Percentiles rank a stretch among this genome's conserved stretches.
These are phyloP conservation scores for Salvelinus fontinalis DNA, from an alignment of 2,113 vertebrate genomes.

Conservation along the genomic window DNA sequence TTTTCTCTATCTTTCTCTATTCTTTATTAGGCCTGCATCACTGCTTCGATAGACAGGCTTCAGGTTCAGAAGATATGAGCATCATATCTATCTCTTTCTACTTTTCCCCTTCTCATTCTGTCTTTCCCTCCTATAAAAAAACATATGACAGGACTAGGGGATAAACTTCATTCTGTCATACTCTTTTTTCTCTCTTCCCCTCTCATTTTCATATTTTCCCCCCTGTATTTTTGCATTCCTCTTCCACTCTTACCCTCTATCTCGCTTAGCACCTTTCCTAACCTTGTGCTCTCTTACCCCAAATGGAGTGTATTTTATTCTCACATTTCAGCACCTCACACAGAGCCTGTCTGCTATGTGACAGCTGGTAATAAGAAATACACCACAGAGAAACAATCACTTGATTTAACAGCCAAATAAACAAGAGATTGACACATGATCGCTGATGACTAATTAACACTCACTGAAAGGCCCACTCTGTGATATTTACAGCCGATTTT, in stretches of 20 bases:
- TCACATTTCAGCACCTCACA: slow-evolving; percentile 51
- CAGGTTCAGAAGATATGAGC: background rate
- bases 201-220: too few species aligned
- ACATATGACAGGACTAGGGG: too few species aligned
- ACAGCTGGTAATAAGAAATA: slow-evolving; percentile 64
- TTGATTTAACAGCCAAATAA: slow-evolving; percentile 62
- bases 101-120: background rate
- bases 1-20: too few species aligned
- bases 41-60: too few species aligned
- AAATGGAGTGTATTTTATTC: slow-evolving; percentile 50
- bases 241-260: background rate
- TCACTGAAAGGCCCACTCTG: background rate
- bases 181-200: too few species aligned
- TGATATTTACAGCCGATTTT: too few species aligned
- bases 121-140: background rate
- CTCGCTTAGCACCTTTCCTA: slow-evolving; percentile 36
- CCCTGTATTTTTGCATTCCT: background rate
- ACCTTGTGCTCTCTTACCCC: slow-evolving; percentile 31
- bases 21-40: too few species aligned
- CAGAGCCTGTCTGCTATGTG: slow-evolving; percentile 48
- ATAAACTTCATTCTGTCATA: too few species aligned
- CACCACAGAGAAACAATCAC: slow-evolving; percentile 61
- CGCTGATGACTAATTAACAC: slow-evolving; percentile 49
- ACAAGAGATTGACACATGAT: slow-evolving; percentile 49
- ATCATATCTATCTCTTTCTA: background rate